Evolutionary conservation across 92 coral and sea anemone species (phyloP), one percentile per base, ranked within the genome.

Genomic region (Phenganax stokvisi): DNA sequence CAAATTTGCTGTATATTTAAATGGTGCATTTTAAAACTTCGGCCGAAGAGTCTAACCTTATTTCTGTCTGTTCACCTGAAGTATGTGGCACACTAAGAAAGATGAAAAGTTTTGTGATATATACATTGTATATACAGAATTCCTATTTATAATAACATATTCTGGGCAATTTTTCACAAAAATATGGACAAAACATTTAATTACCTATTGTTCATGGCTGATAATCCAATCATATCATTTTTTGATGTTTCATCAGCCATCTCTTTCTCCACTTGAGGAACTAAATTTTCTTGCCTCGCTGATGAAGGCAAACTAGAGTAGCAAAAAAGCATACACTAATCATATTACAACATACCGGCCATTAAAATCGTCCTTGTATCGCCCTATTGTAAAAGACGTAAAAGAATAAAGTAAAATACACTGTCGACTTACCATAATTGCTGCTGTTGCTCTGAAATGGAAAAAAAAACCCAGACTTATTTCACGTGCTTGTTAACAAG

Each of bases 51-150:
- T 12, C 81, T 76, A 12, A 76, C 81, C 81, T 76, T 31, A 47
- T 28, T 59, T 76, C 81, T 58, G 81, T 58, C 8, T 76, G 69
- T 60, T 76, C 73, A 2, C 53, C 73, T 68, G 73, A 28, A 10
- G 73, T 9, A 68, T 20, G 31, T 51, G 52, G 73, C 52, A 68
- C 16, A 29, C 73, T 68, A 25, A 68, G 51, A 30, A 30, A 16
- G n/a, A 10, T 68, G 1, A 30, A 17, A 68, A 37, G 47, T 37
- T 37, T 37, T 37, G 47, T 30, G 54, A 16, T 6, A 30, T 20
- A 37, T 67, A 10, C 37, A 4, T 10, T 68, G 54, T 30, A 68
- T 7, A 17, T 61, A 1, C 25, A 7, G 15, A 15, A 61, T 15
- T 12, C 25, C 25, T 17, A 61, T 17, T 17, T 61, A 61, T 17